Base-by-base conservation (phyloP, 2,888 invertebrate genomes). In the Agapostemon virescens region DNA sequence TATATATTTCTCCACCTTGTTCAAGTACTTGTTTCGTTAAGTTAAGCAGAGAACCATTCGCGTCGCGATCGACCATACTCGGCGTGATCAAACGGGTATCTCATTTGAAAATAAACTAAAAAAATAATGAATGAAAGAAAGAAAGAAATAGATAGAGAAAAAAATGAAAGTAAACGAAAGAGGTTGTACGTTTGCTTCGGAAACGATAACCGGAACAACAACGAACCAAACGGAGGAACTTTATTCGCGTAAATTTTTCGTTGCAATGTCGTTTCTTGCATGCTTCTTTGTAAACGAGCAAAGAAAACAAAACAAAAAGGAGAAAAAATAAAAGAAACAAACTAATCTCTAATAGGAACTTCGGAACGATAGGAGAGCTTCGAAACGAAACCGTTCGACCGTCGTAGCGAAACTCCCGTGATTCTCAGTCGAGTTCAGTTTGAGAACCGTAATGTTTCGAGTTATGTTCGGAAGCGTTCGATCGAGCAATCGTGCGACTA, bases 51-150 rank as follows among this genome's bases (percentile, higher is more conserved):
- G 69, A 33, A 71, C 79, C 85, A 79, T 86, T 88, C 76, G 85
- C 84, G 72, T 87, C 86, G 86, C 89, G 86, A 87, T n/a, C n/a
- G n/a, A n/a, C n/a, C n/a, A n/a, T 85, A 85, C 77, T 84, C 75
- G 61, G 36, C 23, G 30, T 49, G 45, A 30, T 38, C 17, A 13
- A 72, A 52, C 36, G 40, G 38, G 9, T 17, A 26, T 26, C 30
- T 20, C 30, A 30, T 69, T 58, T 7, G 30, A 42, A 17, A 42
- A 26, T n/a, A 69, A 64, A 20, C 2, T 2, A 33, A 33, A 33
- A 33, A 33, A 33, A 33, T 2, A 33, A 5, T 4, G 5, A 33
- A 33, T 4, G 5, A 33, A 5, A 33, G 49, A 20, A n/a, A 45
- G n/a, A 49, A n/a, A n/a, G 3, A 49, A 0, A n/a, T 2, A 38